Evolutionary conservation across 2,113 vertebrate species (phyloP).

Genomic region (Microtus montanus): DNA sequence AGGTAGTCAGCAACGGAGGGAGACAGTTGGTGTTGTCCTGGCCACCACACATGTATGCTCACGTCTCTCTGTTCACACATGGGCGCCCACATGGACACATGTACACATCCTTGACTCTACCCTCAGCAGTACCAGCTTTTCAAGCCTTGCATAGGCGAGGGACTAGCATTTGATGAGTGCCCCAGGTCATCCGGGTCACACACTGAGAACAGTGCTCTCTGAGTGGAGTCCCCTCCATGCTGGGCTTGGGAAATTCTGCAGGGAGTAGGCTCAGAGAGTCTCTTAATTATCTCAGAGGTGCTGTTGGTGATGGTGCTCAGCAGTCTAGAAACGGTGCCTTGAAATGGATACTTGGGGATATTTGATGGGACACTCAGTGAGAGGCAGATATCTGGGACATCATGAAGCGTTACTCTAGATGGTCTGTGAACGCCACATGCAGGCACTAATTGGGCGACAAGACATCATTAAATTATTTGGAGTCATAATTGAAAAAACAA

Average conservation of each 20-base stretch:
- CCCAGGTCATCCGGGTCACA: background rate
- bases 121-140: background rate
- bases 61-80: background rate
- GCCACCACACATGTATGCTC: background rate
- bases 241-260: slow-evolving; percentile 47
- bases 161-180: background rate
- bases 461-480: slow-evolving; percentile 67
- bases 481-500: slow-evolving; percentile 72
- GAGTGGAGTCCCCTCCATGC: slow-evolving; percentile 52
- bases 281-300: slow-evolving; percentile 60
- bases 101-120: background rate
- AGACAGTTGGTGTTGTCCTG: background rate
- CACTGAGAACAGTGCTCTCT: background rate
- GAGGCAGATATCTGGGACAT: slow-evolving; percentile 80
- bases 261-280: slow-evolving; percentile 27
- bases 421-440: slow-evolving; percentile 33
- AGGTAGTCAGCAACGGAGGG: background rate
- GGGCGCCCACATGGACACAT: background rate
- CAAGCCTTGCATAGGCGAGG: background rate
- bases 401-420: slow-evolving; percentile 69
- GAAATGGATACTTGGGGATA: slow-evolving; percentile 81
- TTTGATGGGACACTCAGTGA: slow-evolving; percentile 81
- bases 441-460: slow-evolving; percentile 54
- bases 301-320: slow-evolving; percentile 50
- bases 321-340: slow-evolving; percentile 69